Base-by-base conservation (phyloP, 1,140 invertebrate genomes). In the Drosophila willistoni region DNA sequence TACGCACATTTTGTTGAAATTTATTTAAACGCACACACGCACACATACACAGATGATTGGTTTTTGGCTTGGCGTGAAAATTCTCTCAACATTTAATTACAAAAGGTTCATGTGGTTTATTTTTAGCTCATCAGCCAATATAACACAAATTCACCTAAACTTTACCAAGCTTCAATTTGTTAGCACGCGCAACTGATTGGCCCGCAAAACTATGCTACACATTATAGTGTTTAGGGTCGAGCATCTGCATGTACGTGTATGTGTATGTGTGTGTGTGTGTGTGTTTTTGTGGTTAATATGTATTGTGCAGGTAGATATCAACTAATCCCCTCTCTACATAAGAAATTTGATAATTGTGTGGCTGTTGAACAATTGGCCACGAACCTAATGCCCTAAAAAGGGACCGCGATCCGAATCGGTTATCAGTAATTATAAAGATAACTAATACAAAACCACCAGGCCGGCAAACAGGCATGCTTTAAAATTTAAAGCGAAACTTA, bases 1-100 rank as follows among this genome's bases (percentile, higher is more conserved):
- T 87, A 89, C 70, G 73, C 57, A 77, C 73, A 83, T 82, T 87
- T 87, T 77, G 70, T 70, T 82, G 59, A 79, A 86, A 87, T 87
- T 86, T 86, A 83, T 87, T 86, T 79, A 77, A 82, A 65, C 72
- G 67, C 64, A 22, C 41, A 65, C 71, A 71, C 19, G 29, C 42
- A 60, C 13, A n/a, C 47, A 33, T 19, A 44, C 39, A 56, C 64
- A 59, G 64, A 22, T 63, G 14, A 41, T 71, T 55, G 68, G 64
- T 65, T 55, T 59, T 71, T 57, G 67, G 56, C 65, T 73, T 57
- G 67, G 56, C 65, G 67, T 77, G 56, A 84, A 85, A 80, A 77
- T 81, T 54, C 70, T 78, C 60, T 63, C 65, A 71, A 65, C 75
- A 81, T 81, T 85, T 86, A 86, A 86, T 85, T 86, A 75, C 75